Evolutionary conservation across 2,113 vertebrate species (phyloP).

Genomic region (Prionailurus bengalensis): DNA sequence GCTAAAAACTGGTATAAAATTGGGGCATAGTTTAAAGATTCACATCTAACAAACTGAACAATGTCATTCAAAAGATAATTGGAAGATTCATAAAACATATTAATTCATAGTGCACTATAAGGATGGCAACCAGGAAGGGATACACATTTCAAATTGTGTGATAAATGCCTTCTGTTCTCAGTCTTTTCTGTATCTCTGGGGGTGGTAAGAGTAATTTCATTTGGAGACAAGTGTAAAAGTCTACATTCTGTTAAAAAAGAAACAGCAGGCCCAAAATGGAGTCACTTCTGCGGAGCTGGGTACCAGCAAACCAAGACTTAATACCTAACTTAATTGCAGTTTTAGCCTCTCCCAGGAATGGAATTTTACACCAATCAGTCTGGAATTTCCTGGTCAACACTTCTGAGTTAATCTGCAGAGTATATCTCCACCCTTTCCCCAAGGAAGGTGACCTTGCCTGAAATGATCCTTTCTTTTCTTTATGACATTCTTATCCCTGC

Average conservation of each 20-base stretch:
- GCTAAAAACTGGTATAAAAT: not conserved
- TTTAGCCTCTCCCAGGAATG: not conserved
- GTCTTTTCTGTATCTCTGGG: not conserved
- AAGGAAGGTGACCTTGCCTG: not conserved
- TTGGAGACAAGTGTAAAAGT: not conserved
- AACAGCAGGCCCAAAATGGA: not conserved
- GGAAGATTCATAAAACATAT: not conserved
- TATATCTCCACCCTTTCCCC: not conserved
- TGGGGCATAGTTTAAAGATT: not conserved
- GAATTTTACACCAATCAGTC: not conserved
- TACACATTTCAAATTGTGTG: not conserved
- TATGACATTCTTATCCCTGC: not conserved
- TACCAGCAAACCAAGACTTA: not conserved
- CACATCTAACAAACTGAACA: conserved; percentile 10
- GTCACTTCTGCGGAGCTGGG: not conserved
- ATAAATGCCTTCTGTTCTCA: conserved; percentile 1
- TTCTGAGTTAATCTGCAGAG: not conserved
- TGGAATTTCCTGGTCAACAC: not conserved
- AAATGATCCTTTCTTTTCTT: not conserved
- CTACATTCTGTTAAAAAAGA: not conserved
- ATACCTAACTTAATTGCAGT: not conserved
- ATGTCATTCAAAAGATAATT: not conserved
- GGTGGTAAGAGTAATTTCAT: not conserved
- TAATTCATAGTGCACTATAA: not conserved
- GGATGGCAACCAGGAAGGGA: not conserved